Evolutionary conservation across 2,113 vertebrate species (phyloP).

Genomic region (Theropithecus gelada): DNA sequence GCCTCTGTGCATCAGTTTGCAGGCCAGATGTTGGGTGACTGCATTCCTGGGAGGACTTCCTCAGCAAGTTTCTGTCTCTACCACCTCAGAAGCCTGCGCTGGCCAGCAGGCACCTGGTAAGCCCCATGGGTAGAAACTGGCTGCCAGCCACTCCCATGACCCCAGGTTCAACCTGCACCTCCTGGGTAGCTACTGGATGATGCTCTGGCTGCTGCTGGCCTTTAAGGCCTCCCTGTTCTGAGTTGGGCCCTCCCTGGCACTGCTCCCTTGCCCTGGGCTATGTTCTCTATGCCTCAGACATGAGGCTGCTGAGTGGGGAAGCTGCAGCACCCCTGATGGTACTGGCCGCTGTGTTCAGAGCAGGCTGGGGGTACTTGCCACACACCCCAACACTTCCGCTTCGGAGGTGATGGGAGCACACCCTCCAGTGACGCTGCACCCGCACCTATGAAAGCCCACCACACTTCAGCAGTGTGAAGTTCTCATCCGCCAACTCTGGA

Average conservation of each 20-base stretch:
- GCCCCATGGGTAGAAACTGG: slow-evolving; percentile 73
- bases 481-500: slow-evolving; percentile 90
- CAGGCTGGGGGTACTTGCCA: background rate
- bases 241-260: slow-evolving; percentile 87
- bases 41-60: slow-evolving; percentile 67
- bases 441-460: slow-evolving; percentile 81
- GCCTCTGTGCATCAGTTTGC: slow-evolving; percentile 86
- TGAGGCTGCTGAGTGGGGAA: slow-evolving; percentile 87
- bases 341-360: rapidly evolving
- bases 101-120: slow-evolving; percentile 67
- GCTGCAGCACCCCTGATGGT: slow-evolving; percentile 83
- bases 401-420: background rate
- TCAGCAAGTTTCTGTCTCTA: slow-evolving; percentile 90
- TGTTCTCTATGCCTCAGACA: slow-evolving; percentile 87
- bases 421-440: slow-evolving; percentile 64
- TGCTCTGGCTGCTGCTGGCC: slow-evolving; percentile 85
- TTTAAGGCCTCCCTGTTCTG: slow-evolving; percentile 80
- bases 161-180: slow-evolving; percentile 91
- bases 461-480: slow-evolving; percentile 85
- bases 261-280: slow-evolving; percentile 84
- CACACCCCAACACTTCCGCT: rapidly evolving
- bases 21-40: slow-evolving; percentile 84
- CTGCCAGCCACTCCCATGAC: background rate
- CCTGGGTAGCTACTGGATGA: slow-evolving; percentile 93
- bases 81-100: slow-evolving; percentile 83